phyloP scores from a whole-genome alignment of 2,888 invertebrate genomes.

The Seira musarum region DNA sequence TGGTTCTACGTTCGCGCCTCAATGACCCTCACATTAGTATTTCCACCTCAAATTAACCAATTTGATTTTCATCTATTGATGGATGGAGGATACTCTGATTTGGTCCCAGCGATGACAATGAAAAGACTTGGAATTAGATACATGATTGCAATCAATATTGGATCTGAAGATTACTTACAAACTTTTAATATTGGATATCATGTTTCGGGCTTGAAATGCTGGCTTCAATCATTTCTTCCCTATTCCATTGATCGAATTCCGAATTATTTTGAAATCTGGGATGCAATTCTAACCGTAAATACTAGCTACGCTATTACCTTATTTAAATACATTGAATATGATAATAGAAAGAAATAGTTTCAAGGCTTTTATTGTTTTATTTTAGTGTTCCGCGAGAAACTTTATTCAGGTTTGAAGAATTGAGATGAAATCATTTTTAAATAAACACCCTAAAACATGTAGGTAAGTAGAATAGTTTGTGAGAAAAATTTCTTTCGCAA shows the following conservation, averaged over 20 bases:
- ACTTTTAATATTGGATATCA: constrained; percentile 58
- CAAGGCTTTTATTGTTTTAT: background rate
- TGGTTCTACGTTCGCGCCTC: constrained; percentile 64
- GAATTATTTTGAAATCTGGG: constrained; percentile 51
- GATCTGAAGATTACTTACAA: constrained; percentile 38
- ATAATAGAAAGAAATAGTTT: no score
- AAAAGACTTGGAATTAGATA: constrained; percentile 43
- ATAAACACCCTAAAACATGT: background rate
- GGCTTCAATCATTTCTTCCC: constrained; percentile 48
- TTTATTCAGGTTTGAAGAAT: constrained; percentile 55
- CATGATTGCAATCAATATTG: constrained; percentile 58
- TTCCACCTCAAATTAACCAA: constrained; percentile 62
- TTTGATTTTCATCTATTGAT: constrained; percentile 62
- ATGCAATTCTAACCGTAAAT: constrained; percentile 40
- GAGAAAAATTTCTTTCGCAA: background rate
- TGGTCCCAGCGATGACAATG: constrained; percentile 61
- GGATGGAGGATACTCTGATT: constrained; percentile 67
- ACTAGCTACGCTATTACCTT: background rate
- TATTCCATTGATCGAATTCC: constrained; percentile 32
- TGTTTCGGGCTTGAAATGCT: constrained; percentile 43
- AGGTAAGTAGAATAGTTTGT: background rate
- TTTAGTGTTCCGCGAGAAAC: constrained; percentile 49
- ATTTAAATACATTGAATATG: background rate
- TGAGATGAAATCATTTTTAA: background rate
- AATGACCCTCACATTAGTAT: constrained; percentile 61